These are phyloP conservation scores for Eupithecia centaureata DNA, from an alignment of 2,888 invertebrate species.

Conservation along the genomic window DNA sequence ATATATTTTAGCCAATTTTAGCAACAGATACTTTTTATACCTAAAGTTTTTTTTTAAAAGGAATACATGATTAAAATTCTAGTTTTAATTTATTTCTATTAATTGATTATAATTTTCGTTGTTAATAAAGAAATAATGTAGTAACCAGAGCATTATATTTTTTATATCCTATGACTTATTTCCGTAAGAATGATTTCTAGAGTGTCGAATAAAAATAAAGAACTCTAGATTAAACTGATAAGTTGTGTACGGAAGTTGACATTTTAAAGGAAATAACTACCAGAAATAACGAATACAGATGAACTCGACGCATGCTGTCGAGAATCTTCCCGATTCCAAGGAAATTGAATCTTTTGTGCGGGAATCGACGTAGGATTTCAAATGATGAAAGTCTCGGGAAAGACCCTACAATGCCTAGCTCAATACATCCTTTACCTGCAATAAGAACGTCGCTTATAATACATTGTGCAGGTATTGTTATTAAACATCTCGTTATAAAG, in stretches of 20 bases:
- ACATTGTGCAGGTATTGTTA: too few relatives aligned
- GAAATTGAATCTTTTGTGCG: conserved; percentile 17
- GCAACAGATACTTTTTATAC: not conserved
- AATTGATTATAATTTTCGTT: too few relatives aligned
- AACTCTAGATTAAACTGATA: not conserved
- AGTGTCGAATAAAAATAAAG: too few relatives aligned
- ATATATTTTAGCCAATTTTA: not conserved
- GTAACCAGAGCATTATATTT: not conserved
- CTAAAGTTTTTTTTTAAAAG: too few relatives aligned
- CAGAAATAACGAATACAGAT: not conserved
- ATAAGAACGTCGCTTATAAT: not conserved
- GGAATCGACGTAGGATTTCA: conserved; percentile 5
- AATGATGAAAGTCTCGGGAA: not conserved
- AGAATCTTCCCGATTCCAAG: conserved; percentile 1
- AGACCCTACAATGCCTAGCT: conserved; percentile 3
- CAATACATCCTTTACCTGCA: not conserved
- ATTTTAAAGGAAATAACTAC: not conserved
- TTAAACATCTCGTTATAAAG: not conserved
- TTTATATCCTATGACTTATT: too few relatives aligned
- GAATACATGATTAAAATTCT: too few relatives aligned
- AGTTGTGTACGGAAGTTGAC: not conserved
- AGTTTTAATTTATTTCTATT: too few relatives aligned
- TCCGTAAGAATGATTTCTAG: too few relatives aligned
- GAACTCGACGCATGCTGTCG: not conserved
- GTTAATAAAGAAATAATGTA: too few relatives aligned